Percentiles rank a stretch among this genome's conserved stretches.
These are phyloP conservation scores for Linyphia triangularis DNA, from an alignment of 2,888 invertebrate genomes.

Conservation along the genomic window DNA sequence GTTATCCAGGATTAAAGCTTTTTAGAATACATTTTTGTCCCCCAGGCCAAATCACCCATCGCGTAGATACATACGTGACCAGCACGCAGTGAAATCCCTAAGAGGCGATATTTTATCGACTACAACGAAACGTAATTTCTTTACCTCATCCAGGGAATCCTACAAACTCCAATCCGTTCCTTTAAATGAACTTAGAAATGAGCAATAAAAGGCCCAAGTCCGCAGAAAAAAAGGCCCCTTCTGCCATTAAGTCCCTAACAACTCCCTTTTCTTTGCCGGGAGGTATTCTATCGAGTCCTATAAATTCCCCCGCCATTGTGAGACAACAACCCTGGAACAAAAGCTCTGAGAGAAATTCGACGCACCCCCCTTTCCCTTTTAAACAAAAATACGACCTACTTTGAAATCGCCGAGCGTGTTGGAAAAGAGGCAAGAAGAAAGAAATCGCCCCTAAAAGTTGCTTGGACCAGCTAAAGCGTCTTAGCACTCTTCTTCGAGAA, in stretches of 20 bases:
- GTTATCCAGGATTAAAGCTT: no score
- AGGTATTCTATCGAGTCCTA: conserved; percentile 2
- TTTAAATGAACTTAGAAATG: conserved; percentile 29
- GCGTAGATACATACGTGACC: neutral
- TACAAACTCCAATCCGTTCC: neutral
- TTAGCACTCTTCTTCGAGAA: conserved; percentile 7
- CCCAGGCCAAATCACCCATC: neutral
- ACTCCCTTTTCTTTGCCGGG: neutral
- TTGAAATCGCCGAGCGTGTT: conserved; percentile 48
- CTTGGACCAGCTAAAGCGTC: conserved; percentile 42
- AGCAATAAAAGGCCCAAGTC: conserved; percentile 17
- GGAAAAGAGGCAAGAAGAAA: neutral
- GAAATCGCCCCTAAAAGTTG: conserved; percentile 44
- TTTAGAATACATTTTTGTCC: neutral
- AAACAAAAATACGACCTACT: conserved; percentile 61
- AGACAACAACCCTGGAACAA: conserved; percentile 28
- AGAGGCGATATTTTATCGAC: neutral
- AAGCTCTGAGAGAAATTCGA: conserved; percentile 23
- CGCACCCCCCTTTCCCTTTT: conserved; percentile 38
- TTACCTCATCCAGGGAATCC: neutral
- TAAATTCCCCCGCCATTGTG: conserved; percentile 43
- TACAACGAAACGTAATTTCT: neutral
- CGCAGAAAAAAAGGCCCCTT: neutral
- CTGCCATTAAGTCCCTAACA: conserved; percentile 5
- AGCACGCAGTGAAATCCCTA: neutral